These are phyloP conservation scores for Gymnosoma rotundatum DNA, from an alignment of 2,888 invertebrate genomes.

Conservation along the genomic window DNA sequence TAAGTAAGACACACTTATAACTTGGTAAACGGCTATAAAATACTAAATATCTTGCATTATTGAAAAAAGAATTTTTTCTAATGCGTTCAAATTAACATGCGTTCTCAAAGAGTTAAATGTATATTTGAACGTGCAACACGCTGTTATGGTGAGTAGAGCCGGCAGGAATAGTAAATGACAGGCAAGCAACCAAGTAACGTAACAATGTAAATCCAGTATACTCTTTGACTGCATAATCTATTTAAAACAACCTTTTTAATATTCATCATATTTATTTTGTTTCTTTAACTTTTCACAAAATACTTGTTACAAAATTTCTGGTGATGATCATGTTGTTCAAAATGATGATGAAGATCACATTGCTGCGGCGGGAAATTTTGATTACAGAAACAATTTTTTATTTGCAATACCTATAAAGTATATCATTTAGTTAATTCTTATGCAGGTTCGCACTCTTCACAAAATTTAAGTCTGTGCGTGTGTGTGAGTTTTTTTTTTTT, in stretches of 20 bases:
- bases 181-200: constrained; percentile 51
- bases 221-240: constrained; percentile 10
- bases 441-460: constrained; percentile 8
- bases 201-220: constrained; percentile 21
- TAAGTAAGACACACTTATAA: constrained; percentile 15
- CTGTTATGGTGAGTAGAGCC: constrained; percentile 6
- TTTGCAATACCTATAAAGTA: constrained; percentile 10
- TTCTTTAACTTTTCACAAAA: background rate
- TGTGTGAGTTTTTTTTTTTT: background rate
- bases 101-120: constrained; percentile 10
- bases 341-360: constrained; percentile 32
- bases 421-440: constrained; percentile 19
- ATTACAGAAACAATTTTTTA: constrained; percentile 18
- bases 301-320: constrained; percentile 37
- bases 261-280: constrained; percentile 17
- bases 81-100: background rate
- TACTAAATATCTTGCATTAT: background rate
- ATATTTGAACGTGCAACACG: constrained; percentile 7
- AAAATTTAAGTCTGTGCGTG: background rate
- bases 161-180: constrained; percentile 8
- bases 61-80: background rate
- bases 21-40: constrained; percentile 20
- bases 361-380: constrained; percentile 21
- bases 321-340: background rate
- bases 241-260: constrained; percentile 25